Evolutionary conservation across 2,113 vertebrate genomes (phyloP).

Genomic region (Rissa tridactyla): DNA sequence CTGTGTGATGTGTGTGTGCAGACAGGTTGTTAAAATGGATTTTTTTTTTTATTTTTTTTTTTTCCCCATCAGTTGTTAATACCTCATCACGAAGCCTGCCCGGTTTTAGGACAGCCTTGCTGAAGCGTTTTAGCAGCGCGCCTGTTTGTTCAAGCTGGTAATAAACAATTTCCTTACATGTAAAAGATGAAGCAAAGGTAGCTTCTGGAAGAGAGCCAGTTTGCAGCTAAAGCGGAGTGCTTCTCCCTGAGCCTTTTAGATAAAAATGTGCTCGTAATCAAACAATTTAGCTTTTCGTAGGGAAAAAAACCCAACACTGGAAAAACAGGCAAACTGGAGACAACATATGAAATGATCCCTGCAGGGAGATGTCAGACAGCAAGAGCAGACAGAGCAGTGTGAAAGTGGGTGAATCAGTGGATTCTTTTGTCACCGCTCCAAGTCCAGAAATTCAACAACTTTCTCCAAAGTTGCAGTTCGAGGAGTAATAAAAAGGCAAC

Average conservation of each 20-base stretch:
- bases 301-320: neutral
- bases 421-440: slow-evolving; percentile 15
- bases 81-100: neutral
- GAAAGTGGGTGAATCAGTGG: neutral
- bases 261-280: neutral
- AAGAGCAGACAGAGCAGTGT: neutral
- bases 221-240: neutral
- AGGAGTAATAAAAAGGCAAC: slow-evolving; percentile 41
- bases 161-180: neutral
- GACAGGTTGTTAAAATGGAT: neutral
- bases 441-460: slow-evolving; percentile 6
- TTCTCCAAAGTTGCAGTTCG: slow-evolving; percentile 26
- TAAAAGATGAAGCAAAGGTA: neutral
- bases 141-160: neutral
- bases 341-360: neutral
- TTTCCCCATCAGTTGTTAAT: neutral
- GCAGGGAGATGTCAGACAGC: neutral
- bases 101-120: neutral
- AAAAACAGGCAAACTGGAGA: neutral
- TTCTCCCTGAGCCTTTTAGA: neutral
- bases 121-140: neutral
- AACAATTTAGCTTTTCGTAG: neutral
- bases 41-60: neutral
- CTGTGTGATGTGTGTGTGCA: neutral
- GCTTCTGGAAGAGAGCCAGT: neutral